Conservation (phyloP, 1,140 invertebrate species). For the Arion vulgaris region DNA sequence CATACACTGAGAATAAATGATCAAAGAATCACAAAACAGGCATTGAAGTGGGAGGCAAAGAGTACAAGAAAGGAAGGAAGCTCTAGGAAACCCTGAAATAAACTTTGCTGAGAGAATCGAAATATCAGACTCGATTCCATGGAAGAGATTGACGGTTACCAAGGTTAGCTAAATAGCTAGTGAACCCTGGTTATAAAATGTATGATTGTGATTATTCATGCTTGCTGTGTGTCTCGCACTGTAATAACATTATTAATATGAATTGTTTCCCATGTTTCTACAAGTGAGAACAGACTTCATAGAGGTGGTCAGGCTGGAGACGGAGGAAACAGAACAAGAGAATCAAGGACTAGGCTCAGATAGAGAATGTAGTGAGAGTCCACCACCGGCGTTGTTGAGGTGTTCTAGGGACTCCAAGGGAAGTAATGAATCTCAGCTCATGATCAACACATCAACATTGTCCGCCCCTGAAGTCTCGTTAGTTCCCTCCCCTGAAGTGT, state of each 20-base stretch:
- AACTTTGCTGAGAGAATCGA: too few species aligned
- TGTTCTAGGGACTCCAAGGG: slow-evolving; percentile 38
- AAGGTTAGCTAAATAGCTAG: too few species aligned
- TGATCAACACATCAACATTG: slow-evolving; percentile 63
- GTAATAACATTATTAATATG: background rate
- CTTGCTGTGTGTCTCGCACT: too few species aligned
- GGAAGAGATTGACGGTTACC: too few species aligned
- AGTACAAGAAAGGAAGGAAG: too few species aligned
- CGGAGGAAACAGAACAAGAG: slow-evolving; percentile 47
- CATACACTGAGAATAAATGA: too few species aligned
- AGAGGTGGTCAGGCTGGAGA: slow-evolving; percentile 56
- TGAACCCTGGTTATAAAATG: too few species aligned
- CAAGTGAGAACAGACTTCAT: slow-evolving; percentile 45
- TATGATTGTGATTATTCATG: too few species aligned
- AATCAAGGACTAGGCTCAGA: slow-evolving; percentile 40
- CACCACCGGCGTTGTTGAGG: slow-evolving; percentile 30
- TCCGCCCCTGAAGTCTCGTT: slow-evolving; percentile 68
- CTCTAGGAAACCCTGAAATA: too few species aligned
- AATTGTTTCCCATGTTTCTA: background rate
- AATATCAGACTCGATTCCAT: too few species aligned
- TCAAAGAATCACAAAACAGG: too few species aligned
- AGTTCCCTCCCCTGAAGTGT: slow-evolving; percentile 65
- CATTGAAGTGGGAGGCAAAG: too few species aligned
- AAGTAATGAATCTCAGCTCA: slow-evolving; percentile 45
- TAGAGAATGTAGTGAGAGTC: slow-evolving; percentile 37